Conservation (phyloP, 2,888 invertebrate genomes). For the Aporophyla lueneburgensis region DNA sequence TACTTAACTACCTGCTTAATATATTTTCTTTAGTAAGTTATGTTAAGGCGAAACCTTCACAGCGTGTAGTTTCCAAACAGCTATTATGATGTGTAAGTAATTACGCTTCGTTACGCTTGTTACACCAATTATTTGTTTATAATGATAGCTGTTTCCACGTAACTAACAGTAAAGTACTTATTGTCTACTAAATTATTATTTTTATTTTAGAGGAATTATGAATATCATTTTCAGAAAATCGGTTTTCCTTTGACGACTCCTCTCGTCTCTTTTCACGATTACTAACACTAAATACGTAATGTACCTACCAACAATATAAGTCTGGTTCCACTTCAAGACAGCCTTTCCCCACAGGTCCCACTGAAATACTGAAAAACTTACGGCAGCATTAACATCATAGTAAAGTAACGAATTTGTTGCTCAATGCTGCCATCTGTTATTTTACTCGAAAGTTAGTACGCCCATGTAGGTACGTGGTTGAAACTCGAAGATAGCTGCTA, state of each 20-base stretch:
- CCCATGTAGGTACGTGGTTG: too few relatives aligned
- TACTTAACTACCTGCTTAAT: neutral
- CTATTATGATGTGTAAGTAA: slow-evolving; percentile 18
- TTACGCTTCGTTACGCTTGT: slow-evolving; percentile 45
- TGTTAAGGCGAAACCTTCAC: slow-evolving; percentile 22
- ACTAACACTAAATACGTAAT: neutral
- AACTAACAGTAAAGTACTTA: neutral
- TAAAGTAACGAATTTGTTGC: neutral
- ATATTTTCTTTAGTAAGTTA: neutral
- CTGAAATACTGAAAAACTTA: neutral
- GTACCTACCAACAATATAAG: neutral
- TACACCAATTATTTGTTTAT: slow-evolving; percentile 40
- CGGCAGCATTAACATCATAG: accelerated
- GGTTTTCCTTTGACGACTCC: neutral
- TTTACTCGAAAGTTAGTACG: neutral
- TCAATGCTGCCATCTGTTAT: slow-evolving; percentile 36
- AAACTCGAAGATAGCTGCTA: neutral
- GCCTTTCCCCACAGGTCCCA: neutral
- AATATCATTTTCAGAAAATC: neutral
- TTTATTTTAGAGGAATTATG: too few relatives aligned
- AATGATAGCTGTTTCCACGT: slow-evolving; percentile 16
- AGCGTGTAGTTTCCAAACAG: slow-evolving; percentile 36
- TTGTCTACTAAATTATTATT: neutral
- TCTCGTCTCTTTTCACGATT: neutral
- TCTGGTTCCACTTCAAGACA: neutral